These are phyloP conservation scores for Phortica magna DNA, from an alignment of 2,888 invertebrate species.

Conservation along the genomic window DNA sequence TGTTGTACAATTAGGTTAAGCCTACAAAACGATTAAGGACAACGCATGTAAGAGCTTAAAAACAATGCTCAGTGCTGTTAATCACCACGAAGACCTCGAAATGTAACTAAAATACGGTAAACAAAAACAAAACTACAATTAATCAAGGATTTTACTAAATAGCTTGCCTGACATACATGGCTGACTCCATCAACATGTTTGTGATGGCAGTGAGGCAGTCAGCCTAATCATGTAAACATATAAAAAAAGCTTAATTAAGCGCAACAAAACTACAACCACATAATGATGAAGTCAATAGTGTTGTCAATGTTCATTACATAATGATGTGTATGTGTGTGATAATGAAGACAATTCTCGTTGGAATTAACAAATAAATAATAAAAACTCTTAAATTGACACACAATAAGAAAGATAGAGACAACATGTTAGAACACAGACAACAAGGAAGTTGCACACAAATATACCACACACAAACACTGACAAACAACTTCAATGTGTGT, in stretches of 20 bases:
- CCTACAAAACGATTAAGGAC: slow-evolving; percentile 1
- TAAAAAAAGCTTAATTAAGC: slow-evolving; percentile 32
- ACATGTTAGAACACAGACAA: neutral
- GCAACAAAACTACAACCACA: slow-evolving; percentile 25
- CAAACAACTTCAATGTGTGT: neutral
- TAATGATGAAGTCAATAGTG: slow-evolving; percentile 16
- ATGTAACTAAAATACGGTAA: slow-evolving; percentile 47
- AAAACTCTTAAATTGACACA: slow-evolving; percentile 68
- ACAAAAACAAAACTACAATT: slow-evolving; percentile 72
- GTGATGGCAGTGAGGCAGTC: neutral
- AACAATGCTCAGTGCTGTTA: neutral
- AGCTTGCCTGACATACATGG: neutral
- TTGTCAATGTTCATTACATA: neutral
- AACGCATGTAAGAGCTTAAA: neutral
- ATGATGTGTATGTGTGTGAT: neutral
- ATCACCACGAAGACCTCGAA: slow-evolving; percentile 28
- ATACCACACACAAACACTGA: neutral
- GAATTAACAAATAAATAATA: slow-evolving; percentile 69
- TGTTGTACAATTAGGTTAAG: neutral
- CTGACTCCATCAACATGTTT: neutral
- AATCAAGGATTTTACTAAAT: slow-evolving; percentile 66
- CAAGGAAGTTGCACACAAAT: neutral
- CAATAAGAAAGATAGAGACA: slow-evolving; percentile 18
- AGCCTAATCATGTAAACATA: slow-evolving; percentile 28
- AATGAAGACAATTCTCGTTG: slow-evolving; percentile 54